Conservation (phyloP, 2,888 invertebrate species). For the Rhaphigaster nebulosa region DNA sequence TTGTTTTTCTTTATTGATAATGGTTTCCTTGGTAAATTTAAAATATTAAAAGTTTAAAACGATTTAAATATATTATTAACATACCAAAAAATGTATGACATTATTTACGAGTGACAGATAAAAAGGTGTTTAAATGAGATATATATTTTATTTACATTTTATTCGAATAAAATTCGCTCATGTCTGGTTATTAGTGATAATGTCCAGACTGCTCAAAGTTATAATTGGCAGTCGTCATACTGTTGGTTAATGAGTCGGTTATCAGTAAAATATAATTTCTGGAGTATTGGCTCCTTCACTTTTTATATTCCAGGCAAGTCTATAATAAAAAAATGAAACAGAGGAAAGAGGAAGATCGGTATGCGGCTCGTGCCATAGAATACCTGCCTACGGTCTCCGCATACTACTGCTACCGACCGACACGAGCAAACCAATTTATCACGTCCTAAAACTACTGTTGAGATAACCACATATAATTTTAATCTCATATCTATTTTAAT, state of each 20-base stretch:
- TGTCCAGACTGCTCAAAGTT: no score
- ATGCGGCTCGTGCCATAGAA: conserved; percentile 42
- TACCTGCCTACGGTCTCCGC: conserved; percentile 29
- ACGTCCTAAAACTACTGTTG: conserved; percentile 36
- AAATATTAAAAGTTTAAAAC: no score
- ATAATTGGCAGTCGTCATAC: neutral
- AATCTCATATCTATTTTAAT: conserved; percentile 14
- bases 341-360: conserved; percentile 29
- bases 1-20: no score
- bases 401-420: conserved; percentile 19
- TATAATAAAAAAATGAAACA: conserved; percentile 24
- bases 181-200: no score
- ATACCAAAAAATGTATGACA: no score
- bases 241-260: neutral
- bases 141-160: no score
- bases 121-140: no score
- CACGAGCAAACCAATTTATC: conserved; percentile 3
- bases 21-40: no score
- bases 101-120: no score
- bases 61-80: no score
- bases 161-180: no score
- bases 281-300: neutral
- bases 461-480: conserved; percentile 30
- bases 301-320: neutral
- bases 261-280: neutral